These are phyloP conservation scores for Felis chaus DNA, from an alignment of 2,113 vertebrate genomes.

Conservation along the genomic window DNA sequence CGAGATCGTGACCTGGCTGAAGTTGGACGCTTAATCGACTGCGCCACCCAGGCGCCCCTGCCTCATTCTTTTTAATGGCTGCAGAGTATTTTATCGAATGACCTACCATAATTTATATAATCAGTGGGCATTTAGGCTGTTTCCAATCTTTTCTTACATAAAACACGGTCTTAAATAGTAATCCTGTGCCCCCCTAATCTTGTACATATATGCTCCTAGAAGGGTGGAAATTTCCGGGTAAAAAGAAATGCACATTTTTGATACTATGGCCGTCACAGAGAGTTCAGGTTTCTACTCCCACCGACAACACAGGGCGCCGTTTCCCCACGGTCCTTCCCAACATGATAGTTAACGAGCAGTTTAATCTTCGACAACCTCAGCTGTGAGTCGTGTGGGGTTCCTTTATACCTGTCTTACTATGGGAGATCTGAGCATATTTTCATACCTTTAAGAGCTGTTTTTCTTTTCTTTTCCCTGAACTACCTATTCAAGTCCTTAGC, in stretches of 20 bases:
- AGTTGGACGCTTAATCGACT: too few species aligned
- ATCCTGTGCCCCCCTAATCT: neutral
- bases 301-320: fast-evolving
- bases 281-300: neutral
- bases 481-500: neutral
- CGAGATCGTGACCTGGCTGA: too few species aligned
- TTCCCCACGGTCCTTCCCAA: neutral
- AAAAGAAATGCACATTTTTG: neutral
- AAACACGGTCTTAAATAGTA: neutral
- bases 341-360: too few species aligned
- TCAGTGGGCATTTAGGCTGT: neutral
- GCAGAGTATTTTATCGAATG: neutral
- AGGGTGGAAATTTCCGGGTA: neutral
- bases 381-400: fast-evolving
- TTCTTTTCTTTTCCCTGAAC: neutral
- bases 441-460: neutral
- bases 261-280: neutral
- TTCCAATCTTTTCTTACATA: neutral
- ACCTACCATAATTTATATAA: neutral
- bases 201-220: neutral
- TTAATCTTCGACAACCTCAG: neutral
- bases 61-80: neutral
- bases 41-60: too few species aligned
- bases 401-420: neutral
- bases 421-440: neutral